Evolutionary conservation across 2,797 vertebrate genomes (phyloP), one percentile per base, ranked within the genome.

Genomic region (Onychomys leucogaster): DNA sequence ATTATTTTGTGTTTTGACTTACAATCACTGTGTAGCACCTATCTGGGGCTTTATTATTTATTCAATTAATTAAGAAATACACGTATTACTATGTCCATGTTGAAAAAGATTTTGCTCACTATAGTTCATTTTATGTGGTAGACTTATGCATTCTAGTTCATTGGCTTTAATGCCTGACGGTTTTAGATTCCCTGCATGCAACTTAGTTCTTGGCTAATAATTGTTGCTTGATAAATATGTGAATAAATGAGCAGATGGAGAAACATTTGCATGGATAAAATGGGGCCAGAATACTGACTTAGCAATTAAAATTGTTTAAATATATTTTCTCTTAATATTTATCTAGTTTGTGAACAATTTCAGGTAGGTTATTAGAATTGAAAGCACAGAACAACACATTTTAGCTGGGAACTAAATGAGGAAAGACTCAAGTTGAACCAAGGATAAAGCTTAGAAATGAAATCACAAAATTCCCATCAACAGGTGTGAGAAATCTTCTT

Each of bases 1-100:
- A 32, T 27, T 46, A 76, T 12, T 94, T 83, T 91, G 17, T 71
- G 86, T 57, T 85, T 85, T 96, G 59, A 89, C 83, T 34, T 85
- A 71, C 0, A 91, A 85, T 76, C 49, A 80, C 4, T 71, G 6
- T 43, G n/a, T 78, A 59, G 89, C 46, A 49, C 10, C 4, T 69
- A n/a, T 34, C 32, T 55, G 78, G 14, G 46, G 32, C 49, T 9
- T 65, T 83, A 67, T 67, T 86, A 46, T 76, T 83, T 49, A 78
- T 80, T 78, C 57, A 49, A 8, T 49, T 82, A 25, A 86, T 29
- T 69, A 81, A 75, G 27, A 41, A 69, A 84, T 27, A 52, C 14
- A 59, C 25, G 41, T 11, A 32, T 41, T 80, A 85, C 34, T 43
- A 61, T 37, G 78, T 4, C 41, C 17, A 65, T 49, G 93, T 94